phyloP scores from a whole-genome alignment of 2,113 vertebrate species.

The Peromyscus californicus region DNA sequence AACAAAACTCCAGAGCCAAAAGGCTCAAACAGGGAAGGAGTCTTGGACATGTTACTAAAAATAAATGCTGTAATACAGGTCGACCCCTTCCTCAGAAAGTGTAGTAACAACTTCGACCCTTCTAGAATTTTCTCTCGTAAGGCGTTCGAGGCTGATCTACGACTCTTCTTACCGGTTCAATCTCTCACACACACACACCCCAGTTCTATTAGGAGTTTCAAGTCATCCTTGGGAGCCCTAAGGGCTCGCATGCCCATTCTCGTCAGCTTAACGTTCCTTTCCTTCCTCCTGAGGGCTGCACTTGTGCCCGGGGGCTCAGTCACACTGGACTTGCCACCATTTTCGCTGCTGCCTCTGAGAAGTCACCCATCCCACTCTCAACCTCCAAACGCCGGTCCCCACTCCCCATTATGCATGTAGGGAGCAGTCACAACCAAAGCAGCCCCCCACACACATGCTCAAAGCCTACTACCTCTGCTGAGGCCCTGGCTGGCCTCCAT shows the following conservation, averaged over 20 bases:
- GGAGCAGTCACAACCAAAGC: background rate
- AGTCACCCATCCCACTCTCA: background rate
- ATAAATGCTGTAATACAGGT: background rate
- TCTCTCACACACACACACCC: background rate
- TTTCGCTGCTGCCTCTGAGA: background rate
- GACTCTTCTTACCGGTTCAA: slow-evolving; percentile 21
- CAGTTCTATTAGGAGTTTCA: background rate
- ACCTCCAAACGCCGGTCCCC: background rate
- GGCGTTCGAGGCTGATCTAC: background rate
- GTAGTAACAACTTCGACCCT: background rate
- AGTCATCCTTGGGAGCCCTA: background rate
- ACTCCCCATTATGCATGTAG: background rate
- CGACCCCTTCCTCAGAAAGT: slow-evolving; percentile 33
- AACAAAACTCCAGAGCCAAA: slow-evolving; percentile 16
- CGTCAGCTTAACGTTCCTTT: background rate
- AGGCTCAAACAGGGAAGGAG: background rate
- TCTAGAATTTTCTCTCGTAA: slow-evolving; percentile 52
- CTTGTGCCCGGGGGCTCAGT: background rate
- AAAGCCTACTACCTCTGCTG: background rate
- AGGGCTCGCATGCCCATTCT: background rate
- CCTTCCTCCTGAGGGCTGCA: background rate
- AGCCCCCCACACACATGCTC: background rate
- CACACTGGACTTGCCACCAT: background rate
- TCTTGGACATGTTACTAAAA: background rate
- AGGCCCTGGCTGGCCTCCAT: background rate